Evolutionary conservation across 2,797 vertebrate species (phyloP).

Genomic region (Scomberomorus guttatus): DNA sequence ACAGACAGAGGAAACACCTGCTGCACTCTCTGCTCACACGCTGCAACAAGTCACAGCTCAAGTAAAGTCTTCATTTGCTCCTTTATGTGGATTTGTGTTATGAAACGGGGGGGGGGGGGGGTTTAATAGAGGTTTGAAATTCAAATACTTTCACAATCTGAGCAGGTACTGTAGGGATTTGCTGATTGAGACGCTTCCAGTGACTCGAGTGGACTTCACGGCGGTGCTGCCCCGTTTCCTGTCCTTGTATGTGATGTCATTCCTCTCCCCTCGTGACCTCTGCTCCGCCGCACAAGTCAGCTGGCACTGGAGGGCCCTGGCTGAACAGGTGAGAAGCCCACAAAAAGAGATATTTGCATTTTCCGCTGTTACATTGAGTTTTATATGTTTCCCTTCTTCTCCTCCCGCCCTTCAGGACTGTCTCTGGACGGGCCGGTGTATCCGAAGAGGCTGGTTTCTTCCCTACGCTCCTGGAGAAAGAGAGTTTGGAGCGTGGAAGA

Average conservation of each 20-base stretch:
- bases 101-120: no score
- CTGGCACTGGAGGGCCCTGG: slow-evolving; percentile 91
- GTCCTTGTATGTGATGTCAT: slow-evolving; percentile 90
- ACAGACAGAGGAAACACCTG: slow-evolving; percentile 89
- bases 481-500: slow-evolving; percentile 88
- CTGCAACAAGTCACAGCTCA: slow-evolving; percentile 88
- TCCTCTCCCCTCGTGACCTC: slow-evolving; percentile 88
- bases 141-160: background rate
- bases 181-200: slow-evolving; percentile 83
- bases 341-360: background rate
- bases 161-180: slow-evolving; percentile 85
- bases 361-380: no score
- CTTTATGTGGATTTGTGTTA: background rate
- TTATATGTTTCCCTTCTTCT: background rate
- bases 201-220: slow-evolving; percentile 86
- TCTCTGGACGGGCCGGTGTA: slow-evolving; percentile 86
- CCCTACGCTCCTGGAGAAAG: slow-evolving; percentile 82
- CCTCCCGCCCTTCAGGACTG: slow-evolving; percentile 81
- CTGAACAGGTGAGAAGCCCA: slow-evolving; percentile 87
- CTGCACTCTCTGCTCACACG: slow-evolving; percentile 82
- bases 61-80: slow-evolving; percentile 74
- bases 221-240: slow-evolving; percentile 87
- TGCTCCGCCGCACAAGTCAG: slow-evolving; percentile 87
- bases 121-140: no score
- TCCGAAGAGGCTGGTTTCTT: slow-evolving; percentile 88